Conservation (phyloP, 2,888 invertebrate genomes). For the Phyllotreta cruciferae region DNA sequence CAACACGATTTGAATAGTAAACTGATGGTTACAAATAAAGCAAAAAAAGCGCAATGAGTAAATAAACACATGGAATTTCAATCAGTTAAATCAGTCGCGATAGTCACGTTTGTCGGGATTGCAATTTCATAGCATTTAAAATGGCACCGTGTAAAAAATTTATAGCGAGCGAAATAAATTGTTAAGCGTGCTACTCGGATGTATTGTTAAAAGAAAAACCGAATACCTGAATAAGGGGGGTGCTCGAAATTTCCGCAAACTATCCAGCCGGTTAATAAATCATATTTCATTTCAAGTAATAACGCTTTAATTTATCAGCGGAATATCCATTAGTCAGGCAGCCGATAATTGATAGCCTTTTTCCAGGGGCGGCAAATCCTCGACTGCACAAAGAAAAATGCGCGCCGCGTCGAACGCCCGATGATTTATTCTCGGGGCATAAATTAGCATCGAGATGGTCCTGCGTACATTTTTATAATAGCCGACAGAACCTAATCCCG, state of each 20-base stretch:
- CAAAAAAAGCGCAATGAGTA: too few relatives aligned
- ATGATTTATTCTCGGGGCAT: constrained; percentile 50
- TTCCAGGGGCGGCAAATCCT: constrained; percentile 28
- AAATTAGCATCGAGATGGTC: constrained; percentile 49
- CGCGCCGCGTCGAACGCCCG: constrained; percentile 29
- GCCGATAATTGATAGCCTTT: constrained; percentile 36
- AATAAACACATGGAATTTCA: too few relatives aligned
- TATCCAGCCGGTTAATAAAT: constrained; percentile 22
- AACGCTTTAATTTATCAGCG: constrained; percentile 31
- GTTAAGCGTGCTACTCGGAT: background rate
- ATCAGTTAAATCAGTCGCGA: too few relatives aligned
- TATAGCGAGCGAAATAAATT: background rate
- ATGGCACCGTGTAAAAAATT: background rate
- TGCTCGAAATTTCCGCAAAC: constrained; percentile 16
- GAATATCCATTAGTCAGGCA: constrained; percentile 33
- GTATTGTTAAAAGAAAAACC: background rate
- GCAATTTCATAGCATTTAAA: too few relatives aligned
- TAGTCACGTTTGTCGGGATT: too few relatives aligned
- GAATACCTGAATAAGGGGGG: constrained; percentile 1
- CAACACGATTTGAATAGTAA: too few relatives aligned
- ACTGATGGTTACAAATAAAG: too few relatives aligned
- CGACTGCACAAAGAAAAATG: constrained; percentile 32
- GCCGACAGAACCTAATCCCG: constrained; percentile 46
- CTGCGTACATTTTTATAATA: constrained; percentile 51
- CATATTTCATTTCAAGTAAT: constrained; percentile 29